phyloP scores from a whole-genome alignment of 2,888 invertebrate genomes.

The Brachypalpus laphriformis region DNA sequence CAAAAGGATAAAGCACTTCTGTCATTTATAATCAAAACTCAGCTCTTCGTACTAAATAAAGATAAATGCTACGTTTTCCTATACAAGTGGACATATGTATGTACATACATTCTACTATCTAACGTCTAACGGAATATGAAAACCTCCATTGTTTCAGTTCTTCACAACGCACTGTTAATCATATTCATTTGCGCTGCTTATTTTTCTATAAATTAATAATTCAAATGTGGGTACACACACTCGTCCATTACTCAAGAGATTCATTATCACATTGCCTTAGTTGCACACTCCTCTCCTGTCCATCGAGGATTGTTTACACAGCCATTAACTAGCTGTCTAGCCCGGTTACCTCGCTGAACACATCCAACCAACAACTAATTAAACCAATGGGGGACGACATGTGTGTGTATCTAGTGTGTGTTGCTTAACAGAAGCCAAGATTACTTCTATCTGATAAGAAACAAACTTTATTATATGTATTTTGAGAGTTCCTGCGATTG shows the following conservation, averaged over 20 bases:
- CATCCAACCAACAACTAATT: constrained; percentile 48
- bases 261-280: constrained; percentile 37
- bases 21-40: too few relatives aligned
- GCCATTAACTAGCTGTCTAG: constrained; percentile 50
- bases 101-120: too few relatives aligned
- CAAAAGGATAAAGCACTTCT: too few relatives aligned
- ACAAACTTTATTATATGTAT: constrained; percentile 38
- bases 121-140: neutral
- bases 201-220: constrained; percentile 38
- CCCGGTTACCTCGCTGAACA: neutral
- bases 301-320: constrained; percentile 40
- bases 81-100: too few relatives aligned
- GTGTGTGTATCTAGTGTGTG: constrained; percentile 8
- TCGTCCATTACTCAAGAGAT: constrained; percentile 53
- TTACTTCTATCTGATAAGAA: constrained; percentile 51
- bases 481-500: constrained; percentile 24
- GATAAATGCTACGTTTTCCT: too few relatives aligned
- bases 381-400: constrained; percentile 54
- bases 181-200: constrained; percentile 4
- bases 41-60: too few relatives aligned
- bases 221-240: constrained; percentile 18
- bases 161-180: constrained; percentile 21
- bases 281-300: constrained; percentile 5
- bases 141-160: neutral
- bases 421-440: constrained; percentile 66